These are phyloP conservation scores for Falcunculus frontatus DNA, from an alignment of 2,113 vertebrate genomes.

Conservation along the genomic window DNA sequence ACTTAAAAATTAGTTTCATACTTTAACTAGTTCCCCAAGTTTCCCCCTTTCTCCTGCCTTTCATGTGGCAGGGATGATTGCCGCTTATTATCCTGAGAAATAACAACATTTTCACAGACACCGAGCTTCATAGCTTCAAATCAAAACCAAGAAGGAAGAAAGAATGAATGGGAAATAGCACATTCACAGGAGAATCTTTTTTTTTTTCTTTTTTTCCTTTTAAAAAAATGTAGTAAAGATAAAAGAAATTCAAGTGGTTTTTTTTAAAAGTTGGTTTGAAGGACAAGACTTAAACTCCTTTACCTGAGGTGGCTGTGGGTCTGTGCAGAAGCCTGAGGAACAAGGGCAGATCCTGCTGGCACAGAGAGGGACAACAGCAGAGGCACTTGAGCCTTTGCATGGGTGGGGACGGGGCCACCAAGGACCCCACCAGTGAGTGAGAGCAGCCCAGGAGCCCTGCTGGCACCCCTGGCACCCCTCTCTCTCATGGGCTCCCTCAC, in stretches of 20 bases:
- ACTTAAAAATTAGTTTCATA: slow-evolving; percentile 53
- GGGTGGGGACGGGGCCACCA: neutral
- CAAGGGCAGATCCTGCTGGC: neutral
- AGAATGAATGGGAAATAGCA: slow-evolving; percentile 52
- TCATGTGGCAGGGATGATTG: slow-evolving; percentile 69
- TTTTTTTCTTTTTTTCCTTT: neutral
- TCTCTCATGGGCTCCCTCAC: neutral
- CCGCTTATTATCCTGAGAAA: slow-evolving; percentile 74
- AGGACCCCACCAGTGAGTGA: no score
- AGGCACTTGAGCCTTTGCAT: rapidly evolving
- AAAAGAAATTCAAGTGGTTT: slow-evolving; percentile 64
- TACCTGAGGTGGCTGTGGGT: neutral
- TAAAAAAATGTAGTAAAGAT: slow-evolving; percentile 67
- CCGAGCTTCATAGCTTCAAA: slow-evolving; percentile 61
- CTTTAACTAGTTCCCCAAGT: slow-evolving; percentile 53
- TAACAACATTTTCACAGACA: slow-evolving; percentile 70
- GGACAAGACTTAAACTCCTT: slow-evolving; percentile 38
- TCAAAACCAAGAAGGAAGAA: slow-evolving; percentile 59
- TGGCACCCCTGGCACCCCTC: neutral
- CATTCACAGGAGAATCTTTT: slow-evolving; percentile 46
- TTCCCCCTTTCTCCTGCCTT: slow-evolving; percentile 62
- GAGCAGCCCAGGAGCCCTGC: neutral
- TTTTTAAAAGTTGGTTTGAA: slow-evolving; percentile 67
- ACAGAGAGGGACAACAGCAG: neutral
- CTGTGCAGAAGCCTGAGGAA: neutral